Conservation (phyloP, 2,797 vertebrate species). For the Diplodus sargus region DNA sequence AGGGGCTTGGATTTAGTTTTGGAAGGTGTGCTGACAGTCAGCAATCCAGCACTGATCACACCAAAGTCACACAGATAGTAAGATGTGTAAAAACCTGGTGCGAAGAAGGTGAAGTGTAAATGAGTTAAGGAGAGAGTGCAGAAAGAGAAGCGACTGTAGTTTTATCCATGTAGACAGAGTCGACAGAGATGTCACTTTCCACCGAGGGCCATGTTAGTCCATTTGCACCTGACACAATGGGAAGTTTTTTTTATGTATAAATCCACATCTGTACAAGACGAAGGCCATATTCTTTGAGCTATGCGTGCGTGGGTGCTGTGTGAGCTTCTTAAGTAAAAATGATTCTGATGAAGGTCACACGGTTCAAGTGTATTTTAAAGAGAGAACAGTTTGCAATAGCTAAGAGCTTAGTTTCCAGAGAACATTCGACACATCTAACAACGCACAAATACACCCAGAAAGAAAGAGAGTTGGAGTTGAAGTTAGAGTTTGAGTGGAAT, state of each 20-base stretch:
- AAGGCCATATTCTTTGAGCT: conserved; percentile 1
- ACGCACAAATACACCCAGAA: conserved; percentile 45
- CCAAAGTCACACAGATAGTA: conserved; percentile 76
- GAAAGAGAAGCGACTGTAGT: conserved; percentile 64
- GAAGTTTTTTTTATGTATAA: conserved; percentile 60
- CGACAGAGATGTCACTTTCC: conserved; percentile 71
- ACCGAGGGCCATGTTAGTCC: conserved; percentile 60
- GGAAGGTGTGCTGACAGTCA: conserved; percentile 81
- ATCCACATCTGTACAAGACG: conserved; percentile 39
- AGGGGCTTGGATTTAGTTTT: conserved; percentile 74
- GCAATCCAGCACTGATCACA: conserved; percentile 77
- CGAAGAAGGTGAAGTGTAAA: conserved; percentile 73
- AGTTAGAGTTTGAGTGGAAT: conserved; percentile 78
- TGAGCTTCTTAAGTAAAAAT: conserved; percentile 27
- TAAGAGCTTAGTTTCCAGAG: conserved; percentile 37
- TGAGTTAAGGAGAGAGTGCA: conserved; percentile 66
- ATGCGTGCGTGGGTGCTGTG: not conserved
- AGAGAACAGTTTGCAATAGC: conserved; percentile 19
- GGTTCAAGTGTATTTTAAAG: conserved; percentile 34
- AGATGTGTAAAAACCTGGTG: conserved; percentile 80
- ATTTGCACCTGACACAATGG: conserved; percentile 80
- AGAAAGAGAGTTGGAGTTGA: conserved; percentile 66
- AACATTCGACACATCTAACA: conserved; percentile 35
- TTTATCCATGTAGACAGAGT: conserved; percentile 70
- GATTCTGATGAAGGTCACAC: not conserved